phyloP scores from a whole-genome alignment of 1,140 invertebrate species.

The Leptoteleia sp. region DNA sequence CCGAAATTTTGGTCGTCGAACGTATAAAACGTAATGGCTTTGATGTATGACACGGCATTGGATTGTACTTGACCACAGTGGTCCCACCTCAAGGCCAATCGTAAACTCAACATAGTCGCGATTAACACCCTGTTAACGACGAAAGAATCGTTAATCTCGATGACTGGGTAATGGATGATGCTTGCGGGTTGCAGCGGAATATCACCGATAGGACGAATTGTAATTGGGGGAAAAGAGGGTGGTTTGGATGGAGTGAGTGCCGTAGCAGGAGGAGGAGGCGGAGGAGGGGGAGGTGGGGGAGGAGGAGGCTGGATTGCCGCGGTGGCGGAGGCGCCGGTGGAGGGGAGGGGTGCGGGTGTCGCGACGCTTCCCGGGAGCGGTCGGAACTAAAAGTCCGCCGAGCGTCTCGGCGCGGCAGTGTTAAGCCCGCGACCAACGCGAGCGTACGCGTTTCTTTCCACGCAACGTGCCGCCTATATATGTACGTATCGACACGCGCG shows the following conservation, averaged over 20 bases:
- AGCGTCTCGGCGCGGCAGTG: slow-evolving; percentile 77
- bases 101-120: slow-evolving; percentile 13
- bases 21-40: no score
- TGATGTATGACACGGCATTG: no score
- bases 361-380: slow-evolving; percentile 79
- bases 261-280: no score
- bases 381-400: slow-evolving; percentile 77
- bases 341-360: slow-evolving; percentile 65
- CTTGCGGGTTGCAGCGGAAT: slow-evolving; percentile 56
- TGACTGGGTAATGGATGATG: slow-evolving; percentile 57
- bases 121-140: slow-evolving; percentile 48
- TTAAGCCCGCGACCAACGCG: slow-evolving; percentile 79
- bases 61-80: no score
- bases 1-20: no score
- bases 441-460: slow-evolving; percentile 74
- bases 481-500: slow-evolving; percentile 46
- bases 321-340: no score
- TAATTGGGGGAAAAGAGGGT: slow-evolving; percentile 51
- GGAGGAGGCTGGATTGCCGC: no score
- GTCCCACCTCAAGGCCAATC: slow-evolving; percentile 10
- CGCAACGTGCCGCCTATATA: no score
- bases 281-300: slow-evolving; percentile 48
- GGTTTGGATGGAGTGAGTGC: no score
- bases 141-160: slow-evolving; percentile 57
- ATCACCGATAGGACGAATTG: slow-evolving; percentile 55